Conservation (phyloP, 2,888 invertebrate species). For the Melieria picta region DNA sequence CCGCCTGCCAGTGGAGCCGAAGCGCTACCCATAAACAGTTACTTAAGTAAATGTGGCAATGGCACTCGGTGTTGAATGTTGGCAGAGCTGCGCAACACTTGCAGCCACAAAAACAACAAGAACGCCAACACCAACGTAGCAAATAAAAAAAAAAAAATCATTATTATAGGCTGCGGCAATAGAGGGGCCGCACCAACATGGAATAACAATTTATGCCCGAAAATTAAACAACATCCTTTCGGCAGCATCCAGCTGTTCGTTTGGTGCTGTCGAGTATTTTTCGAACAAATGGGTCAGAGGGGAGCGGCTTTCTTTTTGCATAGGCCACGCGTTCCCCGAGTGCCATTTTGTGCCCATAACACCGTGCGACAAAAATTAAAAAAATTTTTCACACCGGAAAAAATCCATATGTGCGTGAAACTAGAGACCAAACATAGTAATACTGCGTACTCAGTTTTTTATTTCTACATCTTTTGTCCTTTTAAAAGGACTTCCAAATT, state of each 20-base stretch:
- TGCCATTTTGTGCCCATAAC: not conserved
- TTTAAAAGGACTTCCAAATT: too few relatives aligned
- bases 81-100: not conserved
- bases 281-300: not conserved
- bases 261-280: not conserved
- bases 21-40: conserved; percentile 12
- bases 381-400: too few relatives aligned
- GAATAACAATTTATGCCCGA: conserved; percentile 22
- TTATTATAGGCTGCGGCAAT: not conserved
- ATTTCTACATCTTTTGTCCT: too few relatives aligned
- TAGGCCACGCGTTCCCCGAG: not conserved
- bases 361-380: too few relatives aligned
- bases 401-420: too few relatives aligned
- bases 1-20: not conserved
- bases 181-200: not conserved
- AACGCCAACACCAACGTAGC: conserved; percentile 13
- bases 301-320: not conserved
- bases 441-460: too few relatives aligned
- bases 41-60: conserved; percentile 22
- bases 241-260: not conserved
- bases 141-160: conserved; percentile 1
- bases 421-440: too few relatives aligned
- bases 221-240: conserved; percentile 13
- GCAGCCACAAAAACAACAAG: not conserved
- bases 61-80: not conserved